Base-by-base conservation (phyloP, 2,888 invertebrate genomes). In the Parnassius orleans region DNA sequence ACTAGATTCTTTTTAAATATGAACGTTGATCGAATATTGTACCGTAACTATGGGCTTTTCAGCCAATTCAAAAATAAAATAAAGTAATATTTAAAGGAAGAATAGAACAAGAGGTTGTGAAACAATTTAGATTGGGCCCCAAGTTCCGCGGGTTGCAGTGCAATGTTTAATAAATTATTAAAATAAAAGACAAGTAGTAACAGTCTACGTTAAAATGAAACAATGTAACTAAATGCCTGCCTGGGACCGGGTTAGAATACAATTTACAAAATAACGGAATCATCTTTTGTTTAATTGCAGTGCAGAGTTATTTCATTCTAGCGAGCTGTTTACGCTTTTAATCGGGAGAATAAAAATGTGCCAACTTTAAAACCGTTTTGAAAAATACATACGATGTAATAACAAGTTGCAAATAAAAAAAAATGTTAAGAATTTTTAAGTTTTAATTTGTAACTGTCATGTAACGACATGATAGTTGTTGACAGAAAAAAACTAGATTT, bases 1-100 rank as follows among this genome's bases (percentile, higher is more conserved):
- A 90, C 81, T 90, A 91, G 89, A 81, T 77, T 83, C 83, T 84
- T 88, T 84, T 86, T 88, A 86, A 83, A 79, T 69, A 68, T 78
- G 83, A 86, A 86, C 73, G 77, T 80, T 78, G 74, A 66, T 65
- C 61, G 70, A 68, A 65, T 77, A 73, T 79, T 77, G 84, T 76
- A 78, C 79, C 82, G 86, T 76, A 68, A 68, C 75, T 77, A 78
- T 77, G 79, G 78, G 81, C 72, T 71, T 70, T 77, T 83, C 88
- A 90, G 87, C 86, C 90, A 88, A 83, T 88, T 86, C 86, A n/a
- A n/a, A n/a, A n/a, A n/a, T n/a, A n/a, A n/a, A n/a, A n/a, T n/a
- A n/a, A n/a, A n/a, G n/a, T n/a, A n/a, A 83, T 84, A 61, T 48
- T 87, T 84, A 83, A 78, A 78, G 79, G 74, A 56, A 12, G 57